These are phyloP conservation scores for Gnathonemus longibarbis DNA, from an alignment of 2,113 vertebrate species.

Conservation along the genomic window DNA sequence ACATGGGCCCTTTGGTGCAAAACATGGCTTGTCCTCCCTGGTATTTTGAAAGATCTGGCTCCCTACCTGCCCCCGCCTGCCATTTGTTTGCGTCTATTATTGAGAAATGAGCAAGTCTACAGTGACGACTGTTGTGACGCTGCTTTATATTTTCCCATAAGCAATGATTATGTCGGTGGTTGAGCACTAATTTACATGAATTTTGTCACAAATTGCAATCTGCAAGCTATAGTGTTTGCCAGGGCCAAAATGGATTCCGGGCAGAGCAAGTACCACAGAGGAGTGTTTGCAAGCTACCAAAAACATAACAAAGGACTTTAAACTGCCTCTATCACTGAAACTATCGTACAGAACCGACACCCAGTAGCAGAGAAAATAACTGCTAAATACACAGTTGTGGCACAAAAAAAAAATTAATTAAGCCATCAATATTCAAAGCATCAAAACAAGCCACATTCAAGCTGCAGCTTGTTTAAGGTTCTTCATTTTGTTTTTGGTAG, in stretches of 20 bases:
- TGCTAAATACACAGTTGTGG: background rate
- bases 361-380: background rate
- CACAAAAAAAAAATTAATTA: background rate
- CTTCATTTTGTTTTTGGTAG: background rate
- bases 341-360: background rate
- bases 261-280: background rate
- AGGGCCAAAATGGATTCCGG: background rate
- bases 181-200: background rate
- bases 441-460: background rate
- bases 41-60: constrained; percentile 23
- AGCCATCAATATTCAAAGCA: background rate
- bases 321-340: background rate
- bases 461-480: background rate
- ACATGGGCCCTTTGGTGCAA: background rate
- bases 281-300: background rate
- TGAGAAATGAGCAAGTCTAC: background rate
- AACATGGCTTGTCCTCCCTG: background rate
- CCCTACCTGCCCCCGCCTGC: constrained; percentile 23
- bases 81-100: background rate
- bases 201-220: background rate
- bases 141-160: background rate
- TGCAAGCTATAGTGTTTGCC: background rate
- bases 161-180: background rate
- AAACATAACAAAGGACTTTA: background rate
- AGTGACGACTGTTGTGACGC: background rate